Evolutionary conservation across 2,797 vertebrate species (phyloP), one percentile per base, ranked within the genome.

Genomic region (Coracias cyanogaster): DNA sequence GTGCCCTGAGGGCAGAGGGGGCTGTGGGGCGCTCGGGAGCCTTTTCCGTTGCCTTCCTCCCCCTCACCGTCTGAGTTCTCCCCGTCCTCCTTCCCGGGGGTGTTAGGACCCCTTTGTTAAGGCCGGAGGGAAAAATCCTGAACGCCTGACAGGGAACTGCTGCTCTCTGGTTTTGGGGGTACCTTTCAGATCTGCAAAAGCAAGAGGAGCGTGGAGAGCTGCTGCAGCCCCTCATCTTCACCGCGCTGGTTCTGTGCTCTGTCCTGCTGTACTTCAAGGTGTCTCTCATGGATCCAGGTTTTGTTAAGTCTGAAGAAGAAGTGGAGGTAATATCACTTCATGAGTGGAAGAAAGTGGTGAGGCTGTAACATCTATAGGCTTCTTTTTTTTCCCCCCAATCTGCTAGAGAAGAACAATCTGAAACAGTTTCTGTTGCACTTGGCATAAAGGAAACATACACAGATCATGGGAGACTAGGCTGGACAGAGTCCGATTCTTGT

Each of bases 281-380:
- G 31, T 99, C 99, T 6, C 98, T 99, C 66, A 99, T 99, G 99
- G 99, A 99, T 90, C 99, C 99, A 0, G 99, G 99, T 10, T 99
- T 99, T 60, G 99, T 99, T 51, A 84, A 98, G 81, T 85, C 98
- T 22, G 98, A 98, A 49, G 96, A 94, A 15, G 98, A 98, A 20
- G 35, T 86, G 20, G 97, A 99, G 98, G 99, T 99, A 37, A 92
- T 76, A 87, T 62, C 12, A 7, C 41, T 37, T 46, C 3, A 5
- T 7, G 15, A 54, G 25, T 2, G 45, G 70, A 80, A 62, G 14
- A 46, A 39, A 15, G 31, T 7, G 20, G 15, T 28, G 57, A 33
- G 60, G 52, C 13, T 93, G 3, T 79, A 24, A 72, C 65, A 37
- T 37, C 54, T 24, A 1, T 48, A 66, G 37, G 54, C 4, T 80